Percentiles rank a stretch among this genome's conserved stretches.
Evolutionary conservation across 2,888 invertebrate genomes (phyloP).

Genomic region (Epinotia nisella): DNA sequence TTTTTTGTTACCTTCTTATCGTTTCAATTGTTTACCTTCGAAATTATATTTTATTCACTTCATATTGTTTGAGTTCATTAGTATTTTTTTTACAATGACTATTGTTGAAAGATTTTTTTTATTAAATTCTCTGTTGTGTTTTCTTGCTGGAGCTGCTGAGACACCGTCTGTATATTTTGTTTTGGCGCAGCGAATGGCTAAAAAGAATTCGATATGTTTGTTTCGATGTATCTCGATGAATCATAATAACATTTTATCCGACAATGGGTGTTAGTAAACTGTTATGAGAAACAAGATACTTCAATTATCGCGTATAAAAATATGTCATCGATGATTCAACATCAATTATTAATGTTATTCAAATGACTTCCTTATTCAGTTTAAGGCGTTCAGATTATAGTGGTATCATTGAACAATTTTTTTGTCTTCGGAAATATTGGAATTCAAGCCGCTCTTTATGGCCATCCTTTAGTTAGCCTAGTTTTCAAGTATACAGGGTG

Average conservation of each 20-base stretch:
- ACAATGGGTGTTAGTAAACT: slow-evolving; percentile 18
- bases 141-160: too few species aligned
- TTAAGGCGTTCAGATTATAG: not conserved
- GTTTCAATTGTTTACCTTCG: not conserved
- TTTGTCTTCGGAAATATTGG: too few species aligned
- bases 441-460: too few species aligned
- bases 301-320: not conserved
- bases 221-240: not conserved
- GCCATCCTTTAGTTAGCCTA: too few species aligned
- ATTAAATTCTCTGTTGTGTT: not conserved
- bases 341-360: not conserved
- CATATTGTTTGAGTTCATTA: not conserved
- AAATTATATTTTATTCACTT: not conserved
- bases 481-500: too few species aligned
- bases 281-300: not conserved
- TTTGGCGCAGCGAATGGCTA: not conserved
- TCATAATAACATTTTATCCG: not conserved
- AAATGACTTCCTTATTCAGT: not conserved
- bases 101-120: not conserved
- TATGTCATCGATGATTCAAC: not conserved
- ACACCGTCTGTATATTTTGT: not conserved
- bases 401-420: too few species aligned
- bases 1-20: not conserved
- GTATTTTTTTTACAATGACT: not conserved
- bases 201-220: not conserved